These are phyloP conservation scores for Petrocephalus schoutedeni DNA, from an alignment of 2,797 vertebrate species.

Conservation along the genomic window DNA sequence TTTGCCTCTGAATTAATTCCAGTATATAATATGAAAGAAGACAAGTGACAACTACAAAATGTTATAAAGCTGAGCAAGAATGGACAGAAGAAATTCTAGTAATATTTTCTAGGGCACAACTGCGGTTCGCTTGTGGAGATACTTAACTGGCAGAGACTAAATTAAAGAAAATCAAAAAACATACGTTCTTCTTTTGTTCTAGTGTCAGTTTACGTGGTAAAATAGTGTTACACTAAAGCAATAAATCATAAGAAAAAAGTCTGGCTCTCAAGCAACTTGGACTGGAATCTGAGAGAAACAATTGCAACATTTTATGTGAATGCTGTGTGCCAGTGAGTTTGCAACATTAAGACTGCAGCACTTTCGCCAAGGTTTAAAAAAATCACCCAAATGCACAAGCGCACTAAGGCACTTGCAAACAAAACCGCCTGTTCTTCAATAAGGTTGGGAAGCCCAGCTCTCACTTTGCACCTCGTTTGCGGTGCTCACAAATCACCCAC, in stretches of 20 bases:
- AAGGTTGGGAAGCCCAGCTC: not conserved
- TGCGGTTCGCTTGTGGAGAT: not conserved
- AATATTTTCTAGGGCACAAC: not conserved
- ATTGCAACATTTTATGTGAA: not conserved
- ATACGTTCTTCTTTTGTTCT: conserved; percentile 13
- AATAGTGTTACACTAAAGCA: not conserved
- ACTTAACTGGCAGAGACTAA: not conserved
- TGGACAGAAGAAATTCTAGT: not conserved
- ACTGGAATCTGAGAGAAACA: not conserved
- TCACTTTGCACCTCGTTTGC: conserved; percentile 6
- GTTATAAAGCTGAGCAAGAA: not conserved
- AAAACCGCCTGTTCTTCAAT: not conserved
- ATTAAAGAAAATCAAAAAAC: not conserved
- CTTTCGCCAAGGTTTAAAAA: not conserved
- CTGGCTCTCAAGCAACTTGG: conserved; percentile 1
- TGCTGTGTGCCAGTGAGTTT: not conserved
- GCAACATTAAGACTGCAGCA: not conserved
- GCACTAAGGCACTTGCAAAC: not conserved
- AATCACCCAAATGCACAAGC: not conserved
- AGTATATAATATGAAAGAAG: not conserved
- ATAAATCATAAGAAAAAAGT: not conserved
- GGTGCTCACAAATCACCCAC: not conserved
- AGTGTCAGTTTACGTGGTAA: not conserved
- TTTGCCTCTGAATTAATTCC: conserved; percentile 8
- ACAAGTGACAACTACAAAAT: not conserved